A percentile compares a stretch with the other conserved stretches of the same genome.
Evolutionary conservation across 2,888 invertebrate genomes (phyloP).

Genomic region (Hypselothyrea guttata): DNA sequence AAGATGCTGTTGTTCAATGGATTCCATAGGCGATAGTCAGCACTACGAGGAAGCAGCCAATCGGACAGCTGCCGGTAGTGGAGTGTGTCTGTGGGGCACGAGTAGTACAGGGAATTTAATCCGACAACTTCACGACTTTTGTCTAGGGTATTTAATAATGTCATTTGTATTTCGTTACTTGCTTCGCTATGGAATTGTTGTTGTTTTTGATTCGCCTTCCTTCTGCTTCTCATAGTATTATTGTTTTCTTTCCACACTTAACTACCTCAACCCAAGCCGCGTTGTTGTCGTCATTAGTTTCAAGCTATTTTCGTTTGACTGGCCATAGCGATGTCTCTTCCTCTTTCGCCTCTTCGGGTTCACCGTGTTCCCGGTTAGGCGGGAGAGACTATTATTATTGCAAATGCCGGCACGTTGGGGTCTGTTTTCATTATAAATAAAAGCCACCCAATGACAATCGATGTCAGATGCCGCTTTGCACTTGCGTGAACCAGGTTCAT

Average conservation of each 20-base stretch:
- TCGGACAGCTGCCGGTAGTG: conserved; percentile 71
- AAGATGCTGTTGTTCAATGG: too few relatives aligned
- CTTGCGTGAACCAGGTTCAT: conserved; percentile 51
- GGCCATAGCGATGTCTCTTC: conserved; percentile 3
- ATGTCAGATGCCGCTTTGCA: conserved; percentile 60
- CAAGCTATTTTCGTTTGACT: conserved; percentile 52
- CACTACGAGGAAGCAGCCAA: conserved; percentile 54
- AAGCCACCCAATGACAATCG: conserved; percentile 36
- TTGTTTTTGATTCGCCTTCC: conserved; percentile 25
- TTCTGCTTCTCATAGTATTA: too few relatives aligned
- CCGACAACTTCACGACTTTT: conserved; percentile 54
- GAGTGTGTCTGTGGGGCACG: conserved; percentile 9
- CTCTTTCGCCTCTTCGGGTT: conserved; percentile 12
- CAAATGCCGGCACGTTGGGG: conserved; percentile 29
- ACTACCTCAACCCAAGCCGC: conserved; percentile 21
- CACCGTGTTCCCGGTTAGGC: conserved; percentile 19
- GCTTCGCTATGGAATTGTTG: conserved; percentile 36
- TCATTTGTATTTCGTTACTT: conserved; percentile 63
- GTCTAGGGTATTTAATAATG: conserved; percentile 67
- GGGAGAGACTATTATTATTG: conserved; percentile 43
- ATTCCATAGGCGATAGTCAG: conserved; percentile 28
- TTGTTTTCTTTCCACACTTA: conserved; percentile 3
- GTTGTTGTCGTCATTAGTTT: conserved; percentile 42
- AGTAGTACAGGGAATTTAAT: conserved; percentile 13
- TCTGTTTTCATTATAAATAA: conserved; percentile 68